Evolutionary conservation across 1,140 invertebrate species (phyloP).

Genomic region (Leptonema lineaticorne): DNA sequence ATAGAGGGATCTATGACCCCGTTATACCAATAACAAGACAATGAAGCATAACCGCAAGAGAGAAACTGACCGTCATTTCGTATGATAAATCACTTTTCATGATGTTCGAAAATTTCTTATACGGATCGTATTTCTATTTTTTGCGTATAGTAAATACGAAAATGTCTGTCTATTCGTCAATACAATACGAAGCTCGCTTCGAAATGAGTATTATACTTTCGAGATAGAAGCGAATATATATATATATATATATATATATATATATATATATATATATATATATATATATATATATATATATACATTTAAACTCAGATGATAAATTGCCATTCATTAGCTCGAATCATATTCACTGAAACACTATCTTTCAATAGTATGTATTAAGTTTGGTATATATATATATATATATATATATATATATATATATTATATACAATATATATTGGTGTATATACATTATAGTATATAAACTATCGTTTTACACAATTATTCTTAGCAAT

Average conservation of each 20-base stretch:
- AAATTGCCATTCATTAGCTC: conserved; percentile 2
- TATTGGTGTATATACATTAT: too few species aligned
- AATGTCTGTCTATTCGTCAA: too few species aligned
- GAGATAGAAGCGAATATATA: too few species aligned
- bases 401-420: too few species aligned
- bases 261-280: background rate
- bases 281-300: background rate
- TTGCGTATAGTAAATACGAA: background rate
- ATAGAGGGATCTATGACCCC: conserved; percentile 8
- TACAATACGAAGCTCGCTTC: too few species aligned
- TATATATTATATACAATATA: too few species aligned
- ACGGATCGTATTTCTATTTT: background rate
- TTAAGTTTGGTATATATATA: too few species aligned
- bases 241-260: too few species aligned
- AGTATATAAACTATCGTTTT: too few species aligned
- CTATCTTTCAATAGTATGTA: too few species aligned
- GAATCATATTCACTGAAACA: background rate
- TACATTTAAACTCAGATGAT: background rate
- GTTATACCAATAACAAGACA: background rate
- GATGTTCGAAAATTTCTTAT: conserved; percentile 1
- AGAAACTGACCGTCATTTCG: conserved; percentile 13
- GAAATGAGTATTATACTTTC: too few species aligned
- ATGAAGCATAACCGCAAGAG: conserved; percentile 16
- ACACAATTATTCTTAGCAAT: conserved; percentile 4
- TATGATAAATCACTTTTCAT: conserved; percentile 1